These are phyloP conservation scores for Drosophila obscura DNA, from an alignment of 1,140 invertebrate genomes.

Conservation along the genomic window DNA sequence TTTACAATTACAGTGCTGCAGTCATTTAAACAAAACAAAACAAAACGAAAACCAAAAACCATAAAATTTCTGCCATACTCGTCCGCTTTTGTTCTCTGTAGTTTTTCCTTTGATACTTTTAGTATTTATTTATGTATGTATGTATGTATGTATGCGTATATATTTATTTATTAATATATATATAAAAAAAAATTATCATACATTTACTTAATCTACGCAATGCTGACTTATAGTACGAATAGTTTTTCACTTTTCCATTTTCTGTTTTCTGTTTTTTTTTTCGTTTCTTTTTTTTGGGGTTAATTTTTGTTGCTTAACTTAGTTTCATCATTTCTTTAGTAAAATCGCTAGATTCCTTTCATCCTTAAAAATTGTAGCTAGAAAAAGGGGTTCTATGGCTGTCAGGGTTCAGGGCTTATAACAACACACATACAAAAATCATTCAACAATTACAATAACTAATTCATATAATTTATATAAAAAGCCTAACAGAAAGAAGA, in stretches of 20 bases:
- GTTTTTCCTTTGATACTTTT: slow-evolving; percentile 36
- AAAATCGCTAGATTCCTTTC: slow-evolving; percentile 39
- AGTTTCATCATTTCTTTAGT: slow-evolving; percentile 11
- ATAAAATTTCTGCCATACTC: background rate
- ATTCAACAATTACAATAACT: slow-evolving; percentile 31
- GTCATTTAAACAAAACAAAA: slow-evolving; percentile 20
- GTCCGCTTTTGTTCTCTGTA: slow-evolving; percentile 14
- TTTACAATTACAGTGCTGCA: slow-evolving; percentile 47
- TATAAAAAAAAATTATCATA: slow-evolving; percentile 43
- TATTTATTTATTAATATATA: slow-evolving; percentile 5
- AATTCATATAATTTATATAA: slow-evolving; percentile 7
- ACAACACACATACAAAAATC: slow-evolving; percentile 21
- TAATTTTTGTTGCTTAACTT: slow-evolving; percentile 7
- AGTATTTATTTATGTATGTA: slow-evolving; percentile 28
- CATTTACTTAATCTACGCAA: slow-evolving; percentile 46
- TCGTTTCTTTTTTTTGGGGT: slow-evolving; percentile 5
- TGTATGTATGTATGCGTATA: background rate
- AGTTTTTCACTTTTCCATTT: background rate
- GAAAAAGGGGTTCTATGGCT: slow-evolving; percentile 7
- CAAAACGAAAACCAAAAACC: background rate
- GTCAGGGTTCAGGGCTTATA: slow-evolving; percentile 2
- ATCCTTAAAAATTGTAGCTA: slow-evolving; percentile 20
- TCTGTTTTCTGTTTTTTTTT: background rate
- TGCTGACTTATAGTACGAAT: slow-evolving; percentile 44
- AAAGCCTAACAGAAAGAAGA: slow-evolving; percentile 18